phyloP scores from a whole-genome alignment of 2,113 vertebrate genomes.

The Vireo altiloquus region DNA sequence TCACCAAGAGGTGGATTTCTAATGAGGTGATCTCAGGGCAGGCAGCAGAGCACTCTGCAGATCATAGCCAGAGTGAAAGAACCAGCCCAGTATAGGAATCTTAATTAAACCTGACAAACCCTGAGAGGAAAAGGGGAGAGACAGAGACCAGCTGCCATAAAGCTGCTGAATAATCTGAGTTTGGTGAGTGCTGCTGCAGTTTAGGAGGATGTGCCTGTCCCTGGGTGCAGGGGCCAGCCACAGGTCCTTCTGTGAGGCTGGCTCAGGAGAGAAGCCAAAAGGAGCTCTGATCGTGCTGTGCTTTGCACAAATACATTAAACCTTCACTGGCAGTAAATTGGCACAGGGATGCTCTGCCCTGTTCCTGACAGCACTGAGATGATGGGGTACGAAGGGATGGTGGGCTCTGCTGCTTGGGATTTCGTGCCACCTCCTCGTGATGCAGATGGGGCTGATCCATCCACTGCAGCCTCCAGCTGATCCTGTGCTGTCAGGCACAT shows the following conservation, averaged over 20 bases:
- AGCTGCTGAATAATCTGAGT: background rate
- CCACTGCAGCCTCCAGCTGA: background rate
- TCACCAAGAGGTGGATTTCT: background rate
- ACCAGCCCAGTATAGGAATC: background rate
- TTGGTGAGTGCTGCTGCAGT: background rate
- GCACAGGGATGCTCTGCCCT: background rate
- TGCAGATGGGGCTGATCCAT: background rate
- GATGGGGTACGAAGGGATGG: background rate
- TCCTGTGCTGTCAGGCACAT: fast-evolving
- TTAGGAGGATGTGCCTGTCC: background rate
- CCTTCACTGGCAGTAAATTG: background rate
- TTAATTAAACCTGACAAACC: conserved; percentile 44
- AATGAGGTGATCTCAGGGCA: background rate
- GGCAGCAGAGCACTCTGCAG: background rate
- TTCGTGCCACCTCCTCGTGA: fast-evolving
- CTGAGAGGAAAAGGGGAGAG: background rate
- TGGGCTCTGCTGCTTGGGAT: background rate
- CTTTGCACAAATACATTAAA: background rate
- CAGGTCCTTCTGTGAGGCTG: background rate
- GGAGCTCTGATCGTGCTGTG: background rate
- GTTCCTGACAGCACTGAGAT: background rate
- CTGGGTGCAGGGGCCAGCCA: background rate
- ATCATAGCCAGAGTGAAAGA: background rate
- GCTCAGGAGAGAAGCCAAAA: background rate
- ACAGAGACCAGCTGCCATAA: background rate